These are phyloP conservation scores for Phasia obesa DNA, from an alignment of 2,888 invertebrate species.

Conservation along the genomic window DNA sequence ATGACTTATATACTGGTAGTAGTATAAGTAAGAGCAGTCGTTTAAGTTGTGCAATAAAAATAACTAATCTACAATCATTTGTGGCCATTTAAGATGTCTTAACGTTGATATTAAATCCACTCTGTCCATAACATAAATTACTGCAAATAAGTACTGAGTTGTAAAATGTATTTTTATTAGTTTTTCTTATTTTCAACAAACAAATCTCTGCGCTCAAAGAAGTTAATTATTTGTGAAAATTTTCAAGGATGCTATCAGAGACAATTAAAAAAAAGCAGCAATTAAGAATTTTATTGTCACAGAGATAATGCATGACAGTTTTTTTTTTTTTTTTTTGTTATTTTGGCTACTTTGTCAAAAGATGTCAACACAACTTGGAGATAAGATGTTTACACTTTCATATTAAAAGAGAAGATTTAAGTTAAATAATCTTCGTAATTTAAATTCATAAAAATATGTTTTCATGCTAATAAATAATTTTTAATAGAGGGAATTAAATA, in stretches of 20 bases:
- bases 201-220: constrained; percentile 24
- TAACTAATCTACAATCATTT: constrained; percentile 66
- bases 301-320: constrained; percentile 23
- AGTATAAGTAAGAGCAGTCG: neutral
- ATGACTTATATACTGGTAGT: neutral
- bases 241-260: neutral
- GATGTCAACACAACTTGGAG: constrained; percentile 22
- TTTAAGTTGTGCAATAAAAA: constrained; percentile 36
- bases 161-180: constrained; percentile 1
- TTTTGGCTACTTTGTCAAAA: constrained; percentile 25
- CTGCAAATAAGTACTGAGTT: neutral
- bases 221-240: constrained; percentile 59
- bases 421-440: constrained; percentile 19
- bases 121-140: constrained; percentile 59
- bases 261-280: constrained; percentile 2
- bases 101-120: constrained; percentile 66
- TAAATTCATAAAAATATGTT: no score
- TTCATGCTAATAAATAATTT: no score
- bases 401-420: neutral
- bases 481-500: no score
- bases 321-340: constrained; percentile 4
- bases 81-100: constrained; percentile 68
- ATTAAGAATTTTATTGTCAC: constrained; percentile 54
- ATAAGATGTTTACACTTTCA: constrained; percentile 41
- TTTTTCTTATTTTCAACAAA: neutral